Evolutionary conservation across 2,113 vertebrate genomes (phyloP).

Genomic region (Zingel zingel): DNA sequence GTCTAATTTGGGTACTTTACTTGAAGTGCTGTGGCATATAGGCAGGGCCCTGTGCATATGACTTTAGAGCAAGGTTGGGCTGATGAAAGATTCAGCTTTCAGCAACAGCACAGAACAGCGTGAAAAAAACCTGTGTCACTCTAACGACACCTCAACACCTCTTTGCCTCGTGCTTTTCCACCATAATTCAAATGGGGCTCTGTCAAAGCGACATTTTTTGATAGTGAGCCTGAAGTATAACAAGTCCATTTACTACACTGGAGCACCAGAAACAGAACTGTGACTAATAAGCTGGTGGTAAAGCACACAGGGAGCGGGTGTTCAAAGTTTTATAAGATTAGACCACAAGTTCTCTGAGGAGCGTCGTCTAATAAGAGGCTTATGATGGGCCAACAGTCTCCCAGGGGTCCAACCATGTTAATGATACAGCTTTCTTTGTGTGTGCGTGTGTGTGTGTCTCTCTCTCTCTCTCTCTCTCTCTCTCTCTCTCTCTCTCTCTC

Average conservation of each 20-base stretch:
- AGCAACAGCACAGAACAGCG: constrained; percentile 43
- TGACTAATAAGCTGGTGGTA: constrained; percentile 61
- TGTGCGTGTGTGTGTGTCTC: background rate
- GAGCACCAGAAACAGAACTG: constrained; percentile 48
- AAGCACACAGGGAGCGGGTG: constrained; percentile 60
- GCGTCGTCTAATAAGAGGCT: constrained; percentile 74
- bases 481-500: constrained; percentile 3
- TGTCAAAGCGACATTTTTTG: constrained; percentile 8
- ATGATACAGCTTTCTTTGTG: constrained; percentile 52
- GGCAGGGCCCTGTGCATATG: background rate
- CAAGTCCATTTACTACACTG: constrained; percentile 41
- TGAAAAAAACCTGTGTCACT: constrained; percentile 56
- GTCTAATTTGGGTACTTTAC: constrained; percentile 17
- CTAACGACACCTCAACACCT: constrained; percentile 63
- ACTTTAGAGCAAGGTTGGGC: constrained; percentile 26
- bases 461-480: constrained; percentile 6
- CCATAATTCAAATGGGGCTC: constrained; percentile 44
- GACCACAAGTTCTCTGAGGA: constrained; percentile 67
- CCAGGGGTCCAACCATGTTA: constrained; percentile 58
- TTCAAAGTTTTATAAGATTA: constrained; percentile 74
- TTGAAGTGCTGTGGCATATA: background rate
- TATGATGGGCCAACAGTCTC: constrained; percentile 63
- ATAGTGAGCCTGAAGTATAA: constrained; percentile 28
- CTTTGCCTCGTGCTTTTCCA: constrained; percentile 31
- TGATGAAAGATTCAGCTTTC: constrained; percentile 67